Conservation (phyloP, 2,888 invertebrate genomes). For the Limnephilus lunatus region DNA sequence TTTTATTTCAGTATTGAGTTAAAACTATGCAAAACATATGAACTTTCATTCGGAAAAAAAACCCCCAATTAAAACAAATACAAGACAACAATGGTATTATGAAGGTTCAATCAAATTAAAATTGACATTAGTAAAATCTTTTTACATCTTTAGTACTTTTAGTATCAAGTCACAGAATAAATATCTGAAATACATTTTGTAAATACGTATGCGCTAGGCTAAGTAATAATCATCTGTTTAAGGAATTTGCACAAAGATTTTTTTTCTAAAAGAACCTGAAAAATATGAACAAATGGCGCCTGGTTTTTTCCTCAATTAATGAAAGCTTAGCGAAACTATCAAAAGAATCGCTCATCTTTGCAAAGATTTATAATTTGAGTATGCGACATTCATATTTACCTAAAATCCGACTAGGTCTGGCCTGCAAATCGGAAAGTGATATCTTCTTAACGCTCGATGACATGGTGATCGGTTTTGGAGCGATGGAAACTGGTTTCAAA, state of each 20-base stretch:
- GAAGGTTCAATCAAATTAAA: not conserved
- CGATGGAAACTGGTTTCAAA: slow-evolving; percentile 74
- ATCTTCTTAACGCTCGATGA: slow-evolving; percentile 67
- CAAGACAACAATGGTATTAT: not conserved
- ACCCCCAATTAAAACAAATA: not conserved
- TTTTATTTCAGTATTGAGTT: not conserved
- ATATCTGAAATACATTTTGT: not conserved
- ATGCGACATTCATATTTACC: slow-evolving; percentile 45
- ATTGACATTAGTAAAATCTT: not conserved
- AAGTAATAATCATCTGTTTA: too few species aligned
- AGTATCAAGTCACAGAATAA: not conserved
- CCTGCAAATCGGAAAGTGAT: slow-evolving; percentile 56
- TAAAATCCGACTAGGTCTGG: slow-evolving; percentile 52
- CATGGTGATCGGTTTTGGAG: slow-evolving; percentile 73
- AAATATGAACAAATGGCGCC: not conserved
- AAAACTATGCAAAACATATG: not conserved
- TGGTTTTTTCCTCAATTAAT: not conserved
- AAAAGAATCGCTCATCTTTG: not conserved
- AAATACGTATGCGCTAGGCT: too few species aligned
- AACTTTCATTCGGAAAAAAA: not conserved
- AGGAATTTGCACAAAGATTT: too few species aligned
- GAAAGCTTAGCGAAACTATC: not conserved
- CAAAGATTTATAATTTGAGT: not conserved
- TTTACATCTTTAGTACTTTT: not conserved
- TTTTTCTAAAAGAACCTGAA: too few species aligned